Evolutionary conservation across 2,888 invertebrate species (phyloP), one percentile per base, ranked within the genome.

Genomic region (Synanthedon tipuliformis): DNA sequence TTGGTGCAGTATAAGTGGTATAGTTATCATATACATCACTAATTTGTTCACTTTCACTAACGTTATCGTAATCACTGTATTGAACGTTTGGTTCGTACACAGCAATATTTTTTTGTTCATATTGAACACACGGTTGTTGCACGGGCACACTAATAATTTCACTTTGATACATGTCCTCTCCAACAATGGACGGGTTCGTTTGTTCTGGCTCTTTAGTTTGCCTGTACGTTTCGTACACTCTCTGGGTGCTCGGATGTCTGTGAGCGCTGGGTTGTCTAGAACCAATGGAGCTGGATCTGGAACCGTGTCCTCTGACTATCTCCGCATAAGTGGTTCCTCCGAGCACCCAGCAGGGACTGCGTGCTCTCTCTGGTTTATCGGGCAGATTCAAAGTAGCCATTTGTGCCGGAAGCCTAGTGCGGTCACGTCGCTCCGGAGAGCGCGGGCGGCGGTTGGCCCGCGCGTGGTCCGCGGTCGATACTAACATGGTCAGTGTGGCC

Each of bases 301-400:
- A 81, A 68, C 71, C 68, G 59, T 68, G 66, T 84, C 94, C 94
- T 62, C 91, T 90, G 56, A 95, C 89, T 59, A 95, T 92, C 78
- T 94, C 94, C 51, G 95, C 94, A 75, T 95, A 95, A 50, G 94
- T 91, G 51, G 93, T 90, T 23, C 91, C 91, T 40, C 93, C 93
- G 3, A 92, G 92, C 49, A 87, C 73, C 94, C 94, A 94, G 71
- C 92, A 90, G 13, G 93, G 93, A 73, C 92, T 92, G 49, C 89
- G 89, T 0, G 92, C 92, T 60, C 92, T 86, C 57, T 54, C 57
- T 55, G 60, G 60, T 55, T 53, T 57, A 54, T 56, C 61, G 55
- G 57, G 65, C 58, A 57, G 52, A 55, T 55, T 27, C 58, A 59
- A 51, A 51, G 54, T 54, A 12, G 49, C 18, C 23, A 18, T 49